These are phyloP conservation scores for Cheilosia soror DNA, from an alignment of 2,888 invertebrate species.

Conservation along the genomic window DNA sequence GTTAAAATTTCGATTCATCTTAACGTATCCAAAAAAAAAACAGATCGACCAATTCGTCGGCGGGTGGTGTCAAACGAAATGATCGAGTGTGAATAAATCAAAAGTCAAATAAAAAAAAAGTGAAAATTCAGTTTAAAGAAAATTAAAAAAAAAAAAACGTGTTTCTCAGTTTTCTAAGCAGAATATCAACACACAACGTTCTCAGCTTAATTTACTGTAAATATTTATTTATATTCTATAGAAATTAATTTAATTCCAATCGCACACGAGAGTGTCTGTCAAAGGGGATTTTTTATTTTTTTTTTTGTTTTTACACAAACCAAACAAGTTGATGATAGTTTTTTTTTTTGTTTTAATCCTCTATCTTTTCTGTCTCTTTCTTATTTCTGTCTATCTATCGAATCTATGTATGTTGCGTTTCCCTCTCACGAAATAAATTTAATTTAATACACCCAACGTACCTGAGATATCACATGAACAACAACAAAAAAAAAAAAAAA, in stretches of 20 bases:
- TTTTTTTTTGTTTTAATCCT: slow-evolving; percentile 2
- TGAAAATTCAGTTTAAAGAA: slow-evolving; percentile 10
- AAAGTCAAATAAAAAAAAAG: slow-evolving; percentile 3
- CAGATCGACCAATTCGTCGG: not conserved
- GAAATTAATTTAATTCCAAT: slow-evolving; percentile 16
- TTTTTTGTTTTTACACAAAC: slow-evolving; percentile 21
- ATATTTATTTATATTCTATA: slow-evolving; percentile 38
- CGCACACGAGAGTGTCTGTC: slow-evolving; percentile 12
- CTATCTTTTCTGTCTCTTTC: not conserved
- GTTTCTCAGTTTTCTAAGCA: slow-evolving; percentile 20
- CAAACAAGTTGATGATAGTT: slow-evolving; percentile 7
- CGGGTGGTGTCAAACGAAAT: not conserved
- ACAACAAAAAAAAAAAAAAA: not conserved
- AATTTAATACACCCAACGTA: slow-evolving; percentile 13
- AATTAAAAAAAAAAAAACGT: slow-evolving; percentile 17
- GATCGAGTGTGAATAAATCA: slow-evolving; percentile 17
- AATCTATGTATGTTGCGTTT: not conserved
- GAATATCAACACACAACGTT: slow-evolving; percentile 9
- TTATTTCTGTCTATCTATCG: slow-evolving; percentile 4
- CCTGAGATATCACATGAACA: not conserved
- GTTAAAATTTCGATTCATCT: not conserved
- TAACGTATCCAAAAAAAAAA: not conserved
- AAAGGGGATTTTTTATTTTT: not conserved
- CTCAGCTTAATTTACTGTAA: slow-evolving; percentile 37
- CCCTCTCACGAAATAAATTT: not conserved